Evolutionary conservation across 2,797 vertebrate genomes (phyloP), one percentile per base, ranked within the genome.

Genomic region (Rhabdophis nuchalis): DNA sequence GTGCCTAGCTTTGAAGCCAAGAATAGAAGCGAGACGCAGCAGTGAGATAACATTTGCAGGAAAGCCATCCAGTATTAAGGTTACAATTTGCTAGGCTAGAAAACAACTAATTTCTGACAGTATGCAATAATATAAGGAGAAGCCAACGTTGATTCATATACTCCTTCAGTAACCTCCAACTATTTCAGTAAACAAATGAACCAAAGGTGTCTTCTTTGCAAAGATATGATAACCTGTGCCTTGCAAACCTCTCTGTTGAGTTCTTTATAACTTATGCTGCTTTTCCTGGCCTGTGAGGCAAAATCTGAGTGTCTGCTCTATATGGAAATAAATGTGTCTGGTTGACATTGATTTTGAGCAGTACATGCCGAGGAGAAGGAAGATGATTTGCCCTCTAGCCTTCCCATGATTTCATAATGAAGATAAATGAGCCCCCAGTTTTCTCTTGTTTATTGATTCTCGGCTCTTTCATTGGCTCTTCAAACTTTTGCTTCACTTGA

Each of bases 261-360:
- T 50, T 61, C 87, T 86, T 86, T 64, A 86, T 86, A 61, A 46
- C 91, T 86, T 89, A 54, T 32, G 18, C 25, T 64, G 77, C 50
- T 8, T 89, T 86, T n/a, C 36, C 58, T 56, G 82, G 58, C 88
- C 86, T 91, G 60, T 1, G 52, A 88, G 77, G 29, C 85, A 58
- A 68, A 85, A 64, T 4, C 2, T 54, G 64, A 32, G 32, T 87
- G 6, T 25, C 58, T 85, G 85, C 50, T 85, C 23, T 20, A 4
- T 87, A 90, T 20, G 23, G 36, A 1, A 41, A 64, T 46, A 86
- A 89, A 54, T 53, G 90, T 53, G 29, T 92, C 92, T 93, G 11
- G 36, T 87, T 94, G 85, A 90, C 32, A 50, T 91, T 93, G 87
- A 58, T 88, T 93, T 88, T 85, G 11, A n/a, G 88, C 50, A 90